Evolutionary conservation across 2,888 invertebrate genomes (phyloP), one percentile per base, ranked within the genome.

Genomic region (Drosophila stalkeri): DNA sequence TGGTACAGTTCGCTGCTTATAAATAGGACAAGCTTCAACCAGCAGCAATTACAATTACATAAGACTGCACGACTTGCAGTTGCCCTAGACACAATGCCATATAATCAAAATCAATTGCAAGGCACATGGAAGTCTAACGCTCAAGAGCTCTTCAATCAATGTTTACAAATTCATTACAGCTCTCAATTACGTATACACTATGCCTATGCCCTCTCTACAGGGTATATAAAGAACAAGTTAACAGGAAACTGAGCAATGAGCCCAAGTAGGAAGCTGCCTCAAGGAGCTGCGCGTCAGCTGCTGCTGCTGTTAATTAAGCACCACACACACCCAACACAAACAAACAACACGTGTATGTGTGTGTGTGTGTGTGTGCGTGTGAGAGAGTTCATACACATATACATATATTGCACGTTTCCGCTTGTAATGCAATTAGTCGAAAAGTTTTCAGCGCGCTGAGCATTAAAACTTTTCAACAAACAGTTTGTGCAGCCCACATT

Each of bases 341-440:
- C 81, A 82, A 73, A 47, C 54, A 51, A 18, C 33, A 35, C 43
- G 54, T 49, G 61, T 55, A 14, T 55, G 61, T 59, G 16, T 31
- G 46, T 64, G 74, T 27, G 59, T 69, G 64, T 64, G 75, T 23
- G 51, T 65, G 18, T 27, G 59, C 66, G 64, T 64, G 75, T 23
- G 51, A 64, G 18, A 7, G 16, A 37, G 46, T 52, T 72, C 61
- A 46, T 46, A 63, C 68, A 77, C 72, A 78, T 71, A 68, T 62
- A 46, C 57, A 63, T 77, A 75, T 64, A 68, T 65, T 66, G 82
- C 87, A 87, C 85, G 85, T 82, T 86, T 86, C 85, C 86, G 85
- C 82, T 86, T 86, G 86, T 86, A 86, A 86, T 86, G 86, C 86
- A 86, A 86, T 86, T 86, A 89, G 86, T 85, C 82, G 85, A 80